Evolutionary conservation across 2,888 invertebrate species (phyloP), one percentile per base, ranked within the genome.

Genomic region (Pterostichus niger): DNA sequence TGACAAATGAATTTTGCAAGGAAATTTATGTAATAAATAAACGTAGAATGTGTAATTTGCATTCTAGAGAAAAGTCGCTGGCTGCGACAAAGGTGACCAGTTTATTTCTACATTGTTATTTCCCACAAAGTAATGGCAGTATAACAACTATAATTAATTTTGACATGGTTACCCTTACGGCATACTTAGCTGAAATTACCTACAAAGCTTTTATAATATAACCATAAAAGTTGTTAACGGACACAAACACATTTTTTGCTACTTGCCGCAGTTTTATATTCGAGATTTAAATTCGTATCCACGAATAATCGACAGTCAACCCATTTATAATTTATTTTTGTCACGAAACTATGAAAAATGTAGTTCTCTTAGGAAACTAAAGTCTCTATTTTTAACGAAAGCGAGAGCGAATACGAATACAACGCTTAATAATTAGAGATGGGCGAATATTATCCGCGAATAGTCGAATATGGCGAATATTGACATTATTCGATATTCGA

Each of bases 71-170:
- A 71, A 64, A 64, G 64, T 71, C 40, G 9, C 40, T 15, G 64
- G 31, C 33, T 2, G 64, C 64, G 68, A 71, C 68, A 71, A 71
- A 71, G 68, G 68, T 71, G 68, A 17, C 15, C 75, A 31, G 52
- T 49, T 31, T 52, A 75, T 75, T 75, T 75, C 35, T n/a, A 49
- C 52, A 75, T 75, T 49, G 52, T 75, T 52, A 75, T 52, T 52
- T 52, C 17, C 75, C 52, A 73, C 75, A 49, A 24, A 10, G 52
- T 75, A 75, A 75, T 75, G 49, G 75, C 75, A 52, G 52, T 52
- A 75, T 52, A 75, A 75, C 49, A 49, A 75, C 75, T 75, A 75
- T 75, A 75, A 75, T 75, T 75, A 75, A 75, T 75, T 52, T 49
- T 75, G 75, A 75, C 75, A 75, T 75, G 52, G 75, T 75, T 75